phyloP scores from a whole-genome alignment of 2,113 vertebrate genomes.

The Coturnix japonica region DNA sequence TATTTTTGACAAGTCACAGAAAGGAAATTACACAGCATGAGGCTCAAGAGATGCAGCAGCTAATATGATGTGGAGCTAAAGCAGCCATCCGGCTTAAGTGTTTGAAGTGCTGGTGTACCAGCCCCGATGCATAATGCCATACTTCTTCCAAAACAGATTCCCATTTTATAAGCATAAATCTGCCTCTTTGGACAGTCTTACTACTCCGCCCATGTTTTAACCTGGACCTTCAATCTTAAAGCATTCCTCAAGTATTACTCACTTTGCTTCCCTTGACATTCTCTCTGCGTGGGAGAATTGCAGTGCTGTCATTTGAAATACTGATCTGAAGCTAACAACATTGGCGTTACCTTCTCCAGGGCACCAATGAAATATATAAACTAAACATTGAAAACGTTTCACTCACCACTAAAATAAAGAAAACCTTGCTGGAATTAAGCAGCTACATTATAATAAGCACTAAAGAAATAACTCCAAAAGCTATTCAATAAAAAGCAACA shows the following conservation, averaged over 20 bases:
- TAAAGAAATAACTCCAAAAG: neutral
- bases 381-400: neutral
- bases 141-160: neutral
- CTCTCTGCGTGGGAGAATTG: neutral
- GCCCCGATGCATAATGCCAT: neutral
- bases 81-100: neutral
- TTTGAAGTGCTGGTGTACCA: neutral
- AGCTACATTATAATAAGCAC: neutral
- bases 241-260: neutral
- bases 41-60: neutral
- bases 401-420: neutral
- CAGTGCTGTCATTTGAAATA: neutral
- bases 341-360: neutral
- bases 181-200: neutral
- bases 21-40: neutral
- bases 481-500: neutral
- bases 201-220: neutral
- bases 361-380: neutral
- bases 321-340: neutral
- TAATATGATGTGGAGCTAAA: neutral
- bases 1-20: neutral
- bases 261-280: neutral
- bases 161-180: neutral
- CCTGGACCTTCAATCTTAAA: neutral
- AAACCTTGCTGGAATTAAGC: neutral